phyloP scores from a whole-genome alignment of 2,888 invertebrate genomes.

The Pristionchus arcanus region DNA sequence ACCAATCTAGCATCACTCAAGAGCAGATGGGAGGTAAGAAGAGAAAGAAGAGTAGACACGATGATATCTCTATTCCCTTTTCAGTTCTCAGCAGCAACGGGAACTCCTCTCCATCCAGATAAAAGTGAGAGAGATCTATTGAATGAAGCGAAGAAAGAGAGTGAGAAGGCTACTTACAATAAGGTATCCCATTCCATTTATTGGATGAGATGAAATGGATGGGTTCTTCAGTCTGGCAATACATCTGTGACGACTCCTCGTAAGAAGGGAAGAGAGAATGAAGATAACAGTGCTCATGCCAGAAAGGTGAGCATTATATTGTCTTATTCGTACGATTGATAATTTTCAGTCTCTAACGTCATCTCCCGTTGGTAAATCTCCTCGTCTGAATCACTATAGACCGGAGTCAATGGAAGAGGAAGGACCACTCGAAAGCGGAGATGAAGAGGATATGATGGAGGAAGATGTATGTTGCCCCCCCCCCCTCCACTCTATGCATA shows the following conservation, averaged over 20 bases:
- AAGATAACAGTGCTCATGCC: neutral
- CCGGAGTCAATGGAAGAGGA: conserved; percentile 40
- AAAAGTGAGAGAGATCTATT: conserved; percentile 67
- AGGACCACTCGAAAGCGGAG: conserved; percentile 51
- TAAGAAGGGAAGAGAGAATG: conserved; percentile 44
- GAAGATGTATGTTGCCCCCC: conserved; percentile 11
- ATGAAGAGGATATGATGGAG: conserved; percentile 52
- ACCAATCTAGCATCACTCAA: conserved; percentile 63
- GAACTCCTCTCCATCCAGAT: conserved; percentile 74
- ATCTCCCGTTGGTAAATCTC: conserved; percentile 55
- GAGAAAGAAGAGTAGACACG: neutral
- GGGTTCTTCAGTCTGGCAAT: neutral
- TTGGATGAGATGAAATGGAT: neutral
- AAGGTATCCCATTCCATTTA: neutral
- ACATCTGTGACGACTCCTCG: conserved; percentile 36
- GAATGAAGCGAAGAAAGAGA: conserved; percentile 61
- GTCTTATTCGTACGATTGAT: neutral
- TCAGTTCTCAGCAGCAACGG: conserved; percentile 71
- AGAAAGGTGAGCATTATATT: neutral
- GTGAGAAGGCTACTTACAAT: conserved; percentile 52
- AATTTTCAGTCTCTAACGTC: conserved; percentile 53
- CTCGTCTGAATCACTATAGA: conserved; percentile 38
- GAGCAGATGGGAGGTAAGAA: conserved; percentile 66
- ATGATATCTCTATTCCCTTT: neutral
- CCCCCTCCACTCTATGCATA: neutral